Conservation (phyloP, 2,888 invertebrate species). For the Xestobium rufovillosum region DNA sequence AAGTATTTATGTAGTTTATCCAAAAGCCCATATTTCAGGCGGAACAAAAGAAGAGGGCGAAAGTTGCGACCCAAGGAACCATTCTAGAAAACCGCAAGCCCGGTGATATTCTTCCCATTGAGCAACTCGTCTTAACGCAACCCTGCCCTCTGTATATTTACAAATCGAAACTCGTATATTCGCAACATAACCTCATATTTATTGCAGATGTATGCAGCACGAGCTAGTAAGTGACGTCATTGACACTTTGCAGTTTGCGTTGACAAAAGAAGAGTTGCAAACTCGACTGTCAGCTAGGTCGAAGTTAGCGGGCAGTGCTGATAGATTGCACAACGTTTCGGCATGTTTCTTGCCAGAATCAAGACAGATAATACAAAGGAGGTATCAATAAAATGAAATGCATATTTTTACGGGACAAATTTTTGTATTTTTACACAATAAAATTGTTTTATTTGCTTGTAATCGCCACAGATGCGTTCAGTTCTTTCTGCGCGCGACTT, state of each 20-base stretch:
- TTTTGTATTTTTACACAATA: too few species aligned
- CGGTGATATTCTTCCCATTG: slow-evolving; percentile 33
- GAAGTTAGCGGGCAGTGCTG: slow-evolving; percentile 35
- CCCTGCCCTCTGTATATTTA: slow-evolving; percentile 48
- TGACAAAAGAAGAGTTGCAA: slow-evolving; percentile 37
- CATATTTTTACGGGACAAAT: too few species aligned
- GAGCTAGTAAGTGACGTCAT: slow-evolving; percentile 45
- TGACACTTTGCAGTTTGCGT: slow-evolving; percentile 41
- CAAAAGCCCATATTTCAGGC: slow-evolving; percentile 10
- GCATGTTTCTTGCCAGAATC: slow-evolving; percentile 48
- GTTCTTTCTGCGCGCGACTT: not conserved
- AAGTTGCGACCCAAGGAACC: too few species aligned
- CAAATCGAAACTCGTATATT: too few species aligned
- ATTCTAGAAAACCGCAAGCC: too few species aligned
- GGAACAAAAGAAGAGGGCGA: too few species aligned
- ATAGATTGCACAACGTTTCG: slow-evolving; percentile 46
- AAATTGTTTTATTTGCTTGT: too few species aligned
- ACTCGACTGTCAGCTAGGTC: slow-evolving; percentile 35
- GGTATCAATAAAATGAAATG: slow-evolving; percentile 44
- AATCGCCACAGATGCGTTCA: too few species aligned
- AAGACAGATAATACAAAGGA: slow-evolving; percentile 45
- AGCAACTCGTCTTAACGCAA: slow-evolving; percentile 41
- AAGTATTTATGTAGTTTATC: slow-evolving; percentile 4
- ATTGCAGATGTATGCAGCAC: slow-evolving; percentile 45
- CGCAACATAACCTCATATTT: not conserved